phyloP scores from a whole-genome alignment of 1,140 invertebrate species.

The Lepidurus couesii region DNA sequence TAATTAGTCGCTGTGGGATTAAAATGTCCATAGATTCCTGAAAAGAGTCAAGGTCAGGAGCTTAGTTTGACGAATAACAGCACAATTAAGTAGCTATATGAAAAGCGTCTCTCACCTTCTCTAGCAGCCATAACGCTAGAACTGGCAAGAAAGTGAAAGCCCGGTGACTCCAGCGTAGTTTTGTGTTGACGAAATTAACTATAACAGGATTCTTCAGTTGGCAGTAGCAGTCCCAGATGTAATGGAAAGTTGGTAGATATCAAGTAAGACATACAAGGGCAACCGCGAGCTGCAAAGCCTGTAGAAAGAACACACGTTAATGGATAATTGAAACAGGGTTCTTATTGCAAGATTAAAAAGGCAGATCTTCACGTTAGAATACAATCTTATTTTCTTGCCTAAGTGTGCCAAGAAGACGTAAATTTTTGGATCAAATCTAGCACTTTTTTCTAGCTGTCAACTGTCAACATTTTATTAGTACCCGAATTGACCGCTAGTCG shows the following conservation, averaged over 20 bases:
- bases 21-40: background rate
- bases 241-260: background rate
- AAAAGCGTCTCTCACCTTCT: conserved; percentile 2
- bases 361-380: no score
- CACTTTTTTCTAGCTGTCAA: conserved; percentile 13
- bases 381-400: no score
- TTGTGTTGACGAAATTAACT: background rate
- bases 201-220: background rate
- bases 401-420: no score
- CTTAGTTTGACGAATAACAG: background rate
- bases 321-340: no score
- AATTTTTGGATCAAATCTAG: background rate
- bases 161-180: conserved; percentile 4
- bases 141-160: conserved; percentile 4
- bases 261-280: background rate
- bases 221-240: background rate
- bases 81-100: background rate
- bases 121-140: conserved; percentile 12
- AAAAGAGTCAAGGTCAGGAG: background rate
- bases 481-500: background rate
- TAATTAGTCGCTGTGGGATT: conserved; percentile 9
- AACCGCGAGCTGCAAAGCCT: no score
- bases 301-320: no score
- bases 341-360: no score
- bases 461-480: conserved; percentile 19